Evolutionary conservation across 2,113 vertebrate genomes (phyloP).

Genomic region (Cynoglossus semilaevis): DNA sequence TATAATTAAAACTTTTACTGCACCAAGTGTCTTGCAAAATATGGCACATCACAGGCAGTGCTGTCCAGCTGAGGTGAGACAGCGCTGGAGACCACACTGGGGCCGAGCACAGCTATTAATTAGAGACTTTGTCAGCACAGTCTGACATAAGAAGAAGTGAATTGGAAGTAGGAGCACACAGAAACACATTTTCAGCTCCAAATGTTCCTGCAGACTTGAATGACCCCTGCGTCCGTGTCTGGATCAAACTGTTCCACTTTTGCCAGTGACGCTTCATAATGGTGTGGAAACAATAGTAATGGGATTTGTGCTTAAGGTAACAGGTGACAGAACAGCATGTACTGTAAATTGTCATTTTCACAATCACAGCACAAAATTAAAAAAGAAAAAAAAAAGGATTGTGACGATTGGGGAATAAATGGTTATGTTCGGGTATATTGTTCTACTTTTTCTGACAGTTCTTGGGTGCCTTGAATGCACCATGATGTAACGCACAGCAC

Average conservation of each 20-base stretch:
- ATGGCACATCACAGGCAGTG: slow-evolving; percentile 21
- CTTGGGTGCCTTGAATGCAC: too few relatives aligned
- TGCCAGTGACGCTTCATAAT: slow-evolving; percentile 35
- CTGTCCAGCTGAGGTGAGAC: slow-evolving; percentile 27
- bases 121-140: slow-evolving; percentile 41
- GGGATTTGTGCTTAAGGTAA: slow-evolving; percentile 18
- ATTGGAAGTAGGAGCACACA: too few relatives aligned
- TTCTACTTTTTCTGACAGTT: too few relatives aligned
- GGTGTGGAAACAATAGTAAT: slow-evolving; percentile 28
- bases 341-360: too few relatives aligned
- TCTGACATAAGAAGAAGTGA: too few relatives aligned
- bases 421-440: too few relatives aligned
- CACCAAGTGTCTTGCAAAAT: slow-evolving; percentile 42
- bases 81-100: slow-evolving; percentile 21
- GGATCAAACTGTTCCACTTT: slow-evolving; percentile 38
- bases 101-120: slow-evolving; percentile 30
- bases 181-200: slow-evolving; percentile 32
- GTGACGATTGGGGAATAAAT: too few relatives aligned
- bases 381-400: too few relatives aligned
- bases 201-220: slow-evolving; percentile 35
- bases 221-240: slow-evolving; percentile 16
- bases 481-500: too few relatives aligned
- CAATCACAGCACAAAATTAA: too few relatives aligned
- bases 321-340: slow-evolving; percentile 23
- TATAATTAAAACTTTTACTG: slow-evolving; percentile 31